A percentile compares a stretch with the other conserved stretches of the same genome.
Conservation (phyloP, 1,140 invertebrate species). For the Scaptomyza hsui region DNA sequence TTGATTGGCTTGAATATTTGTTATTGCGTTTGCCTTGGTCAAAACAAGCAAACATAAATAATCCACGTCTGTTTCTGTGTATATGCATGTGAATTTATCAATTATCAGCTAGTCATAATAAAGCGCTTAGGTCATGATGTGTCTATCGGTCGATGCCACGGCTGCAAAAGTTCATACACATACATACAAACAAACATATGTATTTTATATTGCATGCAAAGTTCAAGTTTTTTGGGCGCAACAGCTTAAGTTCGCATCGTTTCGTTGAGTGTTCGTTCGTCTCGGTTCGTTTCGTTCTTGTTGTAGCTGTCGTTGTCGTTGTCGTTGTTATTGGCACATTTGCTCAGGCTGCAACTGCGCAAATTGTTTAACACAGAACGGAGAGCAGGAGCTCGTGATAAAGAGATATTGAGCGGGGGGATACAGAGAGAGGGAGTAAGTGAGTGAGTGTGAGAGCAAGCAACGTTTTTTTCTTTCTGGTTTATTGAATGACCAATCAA, state of each 20-base stretch:
- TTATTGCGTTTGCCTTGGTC: background rate
- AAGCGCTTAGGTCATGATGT: background rate
- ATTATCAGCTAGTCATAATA: slow-evolving; percentile 41
- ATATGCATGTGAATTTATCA: slow-evolving; percentile 34
- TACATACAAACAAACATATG: slow-evolving; percentile 40
- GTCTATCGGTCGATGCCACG: slow-evolving; percentile 27
- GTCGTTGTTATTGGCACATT: slow-evolving; percentile 33
- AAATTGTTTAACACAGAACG: slow-evolving; percentile 59
- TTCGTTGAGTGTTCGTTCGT: too few species aligned
- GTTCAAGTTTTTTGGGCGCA: slow-evolving; percentile 55
- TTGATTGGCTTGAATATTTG: background rate
- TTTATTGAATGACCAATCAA: slow-evolving; percentile 80
- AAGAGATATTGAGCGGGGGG: too few species aligned
- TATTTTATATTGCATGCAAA: slow-evolving; percentile 26
- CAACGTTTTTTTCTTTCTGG: slow-evolving; percentile 25
- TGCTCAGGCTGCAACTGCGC: slow-evolving; percentile 70
- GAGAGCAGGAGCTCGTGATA: slow-evolving; percentile 8
- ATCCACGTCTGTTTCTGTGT: background rate
- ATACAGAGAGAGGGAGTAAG: slow-evolving; percentile 4
- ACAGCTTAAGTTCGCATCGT: slow-evolving; percentile 21
- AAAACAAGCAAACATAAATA: background rate
- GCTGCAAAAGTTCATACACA: slow-evolving; percentile 52
- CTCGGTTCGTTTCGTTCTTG: slow-evolving; percentile 12
- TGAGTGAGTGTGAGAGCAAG: slow-evolving; percentile 17
- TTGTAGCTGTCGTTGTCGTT: slow-evolving; percentile 31